Evolutionary conservation across 1,140 invertebrate species (phyloP).

Genomic region (Procambarus virginalis): DNA sequence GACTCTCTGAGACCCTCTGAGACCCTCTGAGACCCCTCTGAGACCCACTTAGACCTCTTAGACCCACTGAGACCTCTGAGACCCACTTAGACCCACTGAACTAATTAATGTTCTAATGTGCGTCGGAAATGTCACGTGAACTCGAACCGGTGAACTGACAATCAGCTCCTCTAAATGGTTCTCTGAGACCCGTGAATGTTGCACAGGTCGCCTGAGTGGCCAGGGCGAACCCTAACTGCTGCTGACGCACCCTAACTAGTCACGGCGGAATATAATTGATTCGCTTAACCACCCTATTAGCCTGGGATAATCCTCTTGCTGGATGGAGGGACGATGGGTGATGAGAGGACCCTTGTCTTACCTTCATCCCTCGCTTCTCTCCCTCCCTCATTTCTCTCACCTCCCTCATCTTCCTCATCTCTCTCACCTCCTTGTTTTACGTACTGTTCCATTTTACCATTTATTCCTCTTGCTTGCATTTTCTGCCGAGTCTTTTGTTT

Average conservation of each 20-base stretch:
- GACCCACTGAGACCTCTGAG: too few species aligned
- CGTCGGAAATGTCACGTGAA: conserved; percentile 1
- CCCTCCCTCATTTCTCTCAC: too few species aligned
- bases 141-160: not conserved
- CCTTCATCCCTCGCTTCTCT: too few species aligned
- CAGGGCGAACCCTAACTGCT: conserved; percentile 9
- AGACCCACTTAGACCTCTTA: not conserved
- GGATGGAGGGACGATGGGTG: not conserved
- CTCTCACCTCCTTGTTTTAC: too few species aligned
- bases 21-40: too few species aligned
- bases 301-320: conserved; percentile 27
- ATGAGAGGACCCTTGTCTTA: too few species aligned
- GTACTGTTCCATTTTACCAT: too few species aligned
- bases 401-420: too few species aligned
- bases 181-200: conserved; percentile 1
- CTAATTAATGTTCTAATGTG: conserved; percentile 18
- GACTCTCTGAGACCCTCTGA: too few species aligned
- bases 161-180: not conserved
- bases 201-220: not conserved
- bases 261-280: conserved; percentile 39
- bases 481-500: too few species aligned
- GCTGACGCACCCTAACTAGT: conserved; percentile 36
- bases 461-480: too few species aligned
- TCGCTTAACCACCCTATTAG: conserved; percentile 48
- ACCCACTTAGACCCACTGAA: not conserved